phyloP scores from a whole-genome alignment of 2,113 vertebrate genomes.

The Pseudorectes ferrugineus region DNA sequence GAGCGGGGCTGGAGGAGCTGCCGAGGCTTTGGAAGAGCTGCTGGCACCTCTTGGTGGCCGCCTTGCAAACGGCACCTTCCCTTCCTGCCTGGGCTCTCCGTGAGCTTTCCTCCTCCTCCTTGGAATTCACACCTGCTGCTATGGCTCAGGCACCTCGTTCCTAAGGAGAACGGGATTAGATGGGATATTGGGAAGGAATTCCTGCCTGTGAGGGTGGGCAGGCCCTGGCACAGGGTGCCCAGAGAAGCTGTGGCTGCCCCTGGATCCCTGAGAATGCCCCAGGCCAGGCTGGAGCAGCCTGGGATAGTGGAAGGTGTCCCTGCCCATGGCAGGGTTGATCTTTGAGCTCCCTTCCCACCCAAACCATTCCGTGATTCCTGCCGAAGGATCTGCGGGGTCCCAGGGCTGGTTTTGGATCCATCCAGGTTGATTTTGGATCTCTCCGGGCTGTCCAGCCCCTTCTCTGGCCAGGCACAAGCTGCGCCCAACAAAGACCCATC shows the following conservation, averaged over 20 bases:
- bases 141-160: accelerated
- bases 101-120: background rate
- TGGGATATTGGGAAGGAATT: background rate
- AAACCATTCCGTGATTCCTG: background rate
- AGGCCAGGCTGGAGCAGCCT: background rate
- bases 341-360: background rate
- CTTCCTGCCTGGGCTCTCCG: background rate
- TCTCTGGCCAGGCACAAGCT: background rate
- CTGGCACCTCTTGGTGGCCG: background rate
- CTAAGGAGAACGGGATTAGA: too few species aligned
- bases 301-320: background rate
- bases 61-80: background rate
- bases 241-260: background rate
- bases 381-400: accelerated
- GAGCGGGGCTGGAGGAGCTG: background rate
- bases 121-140: accelerated
- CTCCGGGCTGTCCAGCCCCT: background rate
- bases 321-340: background rate
- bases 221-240: background rate
- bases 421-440: background rate
- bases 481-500: background rate
- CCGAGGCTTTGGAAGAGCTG: background rate
- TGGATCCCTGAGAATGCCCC: background rate
- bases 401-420: background rate
- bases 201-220: background rate